These are phyloP conservation scores for Pardosa pseudoannulata DNA, from an alignment of 2,888 invertebrate species.

Conservation along the genomic window DNA sequence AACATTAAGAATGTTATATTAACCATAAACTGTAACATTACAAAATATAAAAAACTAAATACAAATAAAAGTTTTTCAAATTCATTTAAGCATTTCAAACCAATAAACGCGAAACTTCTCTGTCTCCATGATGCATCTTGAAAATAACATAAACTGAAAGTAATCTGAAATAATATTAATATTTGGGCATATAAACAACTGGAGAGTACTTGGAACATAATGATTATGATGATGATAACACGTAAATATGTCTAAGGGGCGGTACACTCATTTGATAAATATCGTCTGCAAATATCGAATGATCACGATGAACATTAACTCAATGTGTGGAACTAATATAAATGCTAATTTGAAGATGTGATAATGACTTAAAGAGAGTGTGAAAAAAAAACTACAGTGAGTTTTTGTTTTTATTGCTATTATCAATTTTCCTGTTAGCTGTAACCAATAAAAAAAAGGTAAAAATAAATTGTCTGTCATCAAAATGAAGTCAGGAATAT, in stretches of 20 bases:
- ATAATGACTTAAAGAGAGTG: background rate
- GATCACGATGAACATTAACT: background rate
- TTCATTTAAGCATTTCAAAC: too few species aligned
- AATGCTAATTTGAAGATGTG: constrained; percentile 38
- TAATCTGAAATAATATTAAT: too few species aligned
- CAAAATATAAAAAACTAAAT: too few species aligned
- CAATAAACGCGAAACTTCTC: too few species aligned
- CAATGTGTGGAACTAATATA: constrained; percentile 39
- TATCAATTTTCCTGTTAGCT: background rate
- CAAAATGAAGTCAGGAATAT: constrained; percentile 16
- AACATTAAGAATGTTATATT: too few species aligned
- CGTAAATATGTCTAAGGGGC: background rate
- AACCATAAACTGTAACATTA: too few species aligned
- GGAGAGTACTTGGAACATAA: background rate
- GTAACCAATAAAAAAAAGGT: background rate
- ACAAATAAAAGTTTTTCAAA: too few species aligned
- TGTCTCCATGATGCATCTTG: too few species aligned
- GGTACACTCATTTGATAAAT: background rate
- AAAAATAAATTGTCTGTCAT: constrained; percentile 42
- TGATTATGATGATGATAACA: background rate
- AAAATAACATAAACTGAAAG: too few species aligned
- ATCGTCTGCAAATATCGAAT: background rate
- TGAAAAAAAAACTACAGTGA: too few species aligned
- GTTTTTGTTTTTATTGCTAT: too few species aligned
- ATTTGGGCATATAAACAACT: too few species aligned